These are phyloP conservation scores for Microctenopoma lineatum DNA, from an alignment of 2,797 vertebrate species.

Conservation along the genomic window DNA sequence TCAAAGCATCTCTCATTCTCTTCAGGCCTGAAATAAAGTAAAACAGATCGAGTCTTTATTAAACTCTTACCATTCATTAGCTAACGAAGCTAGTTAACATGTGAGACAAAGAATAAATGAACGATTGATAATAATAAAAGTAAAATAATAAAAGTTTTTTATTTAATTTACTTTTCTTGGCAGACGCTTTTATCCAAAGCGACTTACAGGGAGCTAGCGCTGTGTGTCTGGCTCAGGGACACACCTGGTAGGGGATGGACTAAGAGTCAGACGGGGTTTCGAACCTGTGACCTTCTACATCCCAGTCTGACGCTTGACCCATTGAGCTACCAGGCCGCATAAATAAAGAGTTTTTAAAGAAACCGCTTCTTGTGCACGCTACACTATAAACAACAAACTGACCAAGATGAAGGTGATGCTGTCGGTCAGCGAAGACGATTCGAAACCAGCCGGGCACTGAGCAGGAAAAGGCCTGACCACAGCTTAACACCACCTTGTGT, in stretches of 20 bases:
- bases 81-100: background rate
- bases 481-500: slow-evolving; percentile 91
- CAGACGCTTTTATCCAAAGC: no score
- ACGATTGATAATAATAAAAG: background rate
- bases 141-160: no score
- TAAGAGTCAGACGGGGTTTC: no score
- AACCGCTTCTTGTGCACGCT: background rate
- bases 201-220: no score
- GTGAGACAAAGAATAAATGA: background rate
- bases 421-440: slow-evolving; percentile 89
- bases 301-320: no score
- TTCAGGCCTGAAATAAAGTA: slow-evolving; percentile 86
- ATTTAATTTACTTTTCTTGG: no score
- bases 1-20: slow-evolving; percentile 87
- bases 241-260: no score
- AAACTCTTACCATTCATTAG: slow-evolving; percentile 19
- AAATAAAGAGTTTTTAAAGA: background rate
- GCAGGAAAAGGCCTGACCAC: slow-evolving; percentile 91
- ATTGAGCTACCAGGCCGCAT: no score
- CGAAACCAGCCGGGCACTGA: slow-evolving; percentile 95
- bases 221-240: no score
- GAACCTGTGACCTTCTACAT: no score
- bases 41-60: slow-evolving; percentile 22
- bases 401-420: slow-evolving; percentile 87
- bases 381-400: slow-evolving; percentile 51